Evolutionary conservation across 1,140 invertebrate species (phyloP).

Genomic region (Lepidurus couesii): DNA sequence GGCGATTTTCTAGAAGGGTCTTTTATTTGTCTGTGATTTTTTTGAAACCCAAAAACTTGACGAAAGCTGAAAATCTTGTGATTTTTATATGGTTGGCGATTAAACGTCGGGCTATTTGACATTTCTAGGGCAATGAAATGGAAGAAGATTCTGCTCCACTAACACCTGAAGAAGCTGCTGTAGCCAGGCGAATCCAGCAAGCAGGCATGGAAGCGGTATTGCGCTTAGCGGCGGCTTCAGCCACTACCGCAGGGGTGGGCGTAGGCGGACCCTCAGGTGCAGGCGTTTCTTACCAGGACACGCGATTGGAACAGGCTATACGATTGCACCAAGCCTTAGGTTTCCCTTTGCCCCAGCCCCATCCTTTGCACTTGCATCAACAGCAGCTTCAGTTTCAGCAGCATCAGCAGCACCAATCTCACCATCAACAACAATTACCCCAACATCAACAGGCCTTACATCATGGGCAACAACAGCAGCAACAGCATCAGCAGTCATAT

Average conservation of each 20-base stretch:
- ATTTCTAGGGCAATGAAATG: slow-evolving; percentile 26
- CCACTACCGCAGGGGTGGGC: slow-evolving; percentile 60
- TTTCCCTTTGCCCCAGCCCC: slow-evolving; percentile 53
- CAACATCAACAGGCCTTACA: slow-evolving; percentile 32
- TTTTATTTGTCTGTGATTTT: neutral
- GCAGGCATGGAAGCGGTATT: slow-evolving; percentile 72
- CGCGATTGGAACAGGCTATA: slow-evolving; percentile 67
- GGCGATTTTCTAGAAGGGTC: neutral
- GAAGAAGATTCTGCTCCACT: slow-evolving; percentile 30
- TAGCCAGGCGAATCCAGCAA: slow-evolving; percentile 44
- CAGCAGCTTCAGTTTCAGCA: slow-evolving; percentile 32
- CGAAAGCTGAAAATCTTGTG: neutral
- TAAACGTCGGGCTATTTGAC: no score
- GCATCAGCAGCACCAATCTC: slow-evolving; percentile 30
- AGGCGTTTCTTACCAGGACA: slow-evolving; percentile 35
- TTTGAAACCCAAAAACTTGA: neutral
- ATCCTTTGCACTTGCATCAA: slow-evolving; percentile 41
- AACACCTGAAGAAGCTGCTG: slow-evolving; percentile 33
- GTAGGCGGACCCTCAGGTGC: slow-evolving; percentile 36
- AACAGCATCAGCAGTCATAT: slow-evolving; percentile 27
- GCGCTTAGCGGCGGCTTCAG: slow-evolving; percentile 72
- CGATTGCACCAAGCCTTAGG: slow-evolving; percentile 64
- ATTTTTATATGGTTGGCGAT: no score
- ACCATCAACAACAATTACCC: slow-evolving; percentile 32
- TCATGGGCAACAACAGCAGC: slow-evolving; percentile 17